Evolutionary conservation across 2,113 vertebrate genomes (phyloP).

Genomic region (Hydrolagus affinis): DNA sequence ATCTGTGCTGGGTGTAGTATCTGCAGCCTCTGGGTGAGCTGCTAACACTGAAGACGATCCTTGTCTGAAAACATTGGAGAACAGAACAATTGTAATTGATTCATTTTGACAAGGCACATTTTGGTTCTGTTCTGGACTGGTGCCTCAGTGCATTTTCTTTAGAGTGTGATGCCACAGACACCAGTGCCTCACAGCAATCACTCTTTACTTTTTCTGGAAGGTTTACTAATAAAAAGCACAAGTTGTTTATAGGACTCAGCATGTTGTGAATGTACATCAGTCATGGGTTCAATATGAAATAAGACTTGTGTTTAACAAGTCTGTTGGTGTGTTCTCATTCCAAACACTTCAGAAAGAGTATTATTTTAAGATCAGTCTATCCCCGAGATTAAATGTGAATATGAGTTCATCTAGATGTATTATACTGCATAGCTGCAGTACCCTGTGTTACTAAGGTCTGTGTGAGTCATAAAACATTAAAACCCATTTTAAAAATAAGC

Average conservation of each 20-base stretch:
- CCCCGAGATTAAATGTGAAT: neutral
- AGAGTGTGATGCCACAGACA: neutral
- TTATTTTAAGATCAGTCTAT: neutral
- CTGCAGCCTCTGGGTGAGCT: neutral
- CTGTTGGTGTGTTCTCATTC: neutral
- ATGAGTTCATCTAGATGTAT: neutral
- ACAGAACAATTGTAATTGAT: neutral
- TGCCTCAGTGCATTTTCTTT: neutral
- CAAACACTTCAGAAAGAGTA: neutral
- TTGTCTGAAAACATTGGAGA: neutral
- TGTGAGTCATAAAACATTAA: neutral
- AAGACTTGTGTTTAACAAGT: neutral
- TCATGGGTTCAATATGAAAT: neutral
- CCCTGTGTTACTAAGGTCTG: neutral
- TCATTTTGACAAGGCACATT: neutral
- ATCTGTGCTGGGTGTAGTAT: no score
- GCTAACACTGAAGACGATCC: neutral
- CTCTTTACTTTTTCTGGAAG: neutral
- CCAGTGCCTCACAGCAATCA: neutral
- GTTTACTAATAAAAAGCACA: neutral
- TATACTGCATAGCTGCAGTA: neutral
- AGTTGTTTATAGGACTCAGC: neutral
- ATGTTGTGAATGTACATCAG: neutral
- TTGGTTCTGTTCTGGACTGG: no score
- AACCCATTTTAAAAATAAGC: slow-evolving; percentile 15